These are phyloP conservation scores for Tachuris rubrigastra DNA, from an alignment of 2,113 vertebrate genomes.

Conservation along the genomic window DNA sequence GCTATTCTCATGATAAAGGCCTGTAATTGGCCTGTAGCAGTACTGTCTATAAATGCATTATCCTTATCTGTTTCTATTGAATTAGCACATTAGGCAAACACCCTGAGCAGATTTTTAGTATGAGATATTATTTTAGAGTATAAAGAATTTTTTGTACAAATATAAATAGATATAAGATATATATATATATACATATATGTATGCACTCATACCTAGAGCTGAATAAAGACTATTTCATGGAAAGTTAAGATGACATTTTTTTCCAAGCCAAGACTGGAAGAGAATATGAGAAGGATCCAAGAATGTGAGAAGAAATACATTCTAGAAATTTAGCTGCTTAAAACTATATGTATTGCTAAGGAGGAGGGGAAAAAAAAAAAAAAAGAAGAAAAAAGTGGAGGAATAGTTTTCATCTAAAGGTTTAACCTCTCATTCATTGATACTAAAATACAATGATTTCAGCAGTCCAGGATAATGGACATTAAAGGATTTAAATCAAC, in stretches of 20 bases:
- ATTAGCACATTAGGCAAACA: neutral
- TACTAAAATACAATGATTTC: neutral
- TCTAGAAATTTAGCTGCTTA: neutral
- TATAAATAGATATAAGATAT: neutral
- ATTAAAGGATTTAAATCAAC: neutral
- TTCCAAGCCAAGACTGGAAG: neutral
- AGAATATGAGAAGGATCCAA: neutral
- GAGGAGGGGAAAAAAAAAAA: neutral
- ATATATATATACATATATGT: too few relatives aligned
- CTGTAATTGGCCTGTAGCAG: neutral
- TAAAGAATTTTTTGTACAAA: neutral
- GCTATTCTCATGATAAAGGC: neutral
- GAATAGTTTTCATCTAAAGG: neutral
- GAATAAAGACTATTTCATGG: neutral
- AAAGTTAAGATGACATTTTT: neutral
- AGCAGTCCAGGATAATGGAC: neutral
- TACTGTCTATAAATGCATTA: neutral
- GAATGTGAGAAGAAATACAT: neutral
- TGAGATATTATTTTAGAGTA: neutral
- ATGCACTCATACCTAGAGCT: neutral
- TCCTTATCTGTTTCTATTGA: neutral
- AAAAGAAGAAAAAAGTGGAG: accelerated
- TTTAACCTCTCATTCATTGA: neutral
- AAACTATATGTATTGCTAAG: neutral
- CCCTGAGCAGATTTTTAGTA: neutral